Evolutionary conservation across 2,113 vertebrate species (phyloP).

Genomic region (Choloepus hoffmanni): DNA sequence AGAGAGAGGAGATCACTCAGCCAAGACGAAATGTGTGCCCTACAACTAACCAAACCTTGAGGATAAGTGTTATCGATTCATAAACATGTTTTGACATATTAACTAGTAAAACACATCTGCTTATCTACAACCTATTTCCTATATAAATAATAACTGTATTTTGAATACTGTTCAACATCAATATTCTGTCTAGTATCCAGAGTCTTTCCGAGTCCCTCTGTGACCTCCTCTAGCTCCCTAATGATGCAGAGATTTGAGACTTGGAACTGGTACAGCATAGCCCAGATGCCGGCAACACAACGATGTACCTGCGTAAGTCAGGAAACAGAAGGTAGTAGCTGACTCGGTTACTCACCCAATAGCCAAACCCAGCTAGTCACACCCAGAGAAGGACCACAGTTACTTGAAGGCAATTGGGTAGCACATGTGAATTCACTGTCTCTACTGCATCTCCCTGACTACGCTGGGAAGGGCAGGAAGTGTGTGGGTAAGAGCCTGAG

Average conservation of each 20-base stretch:
- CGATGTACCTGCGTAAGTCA: background rate
- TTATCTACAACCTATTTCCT: background rate
- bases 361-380: background rate
- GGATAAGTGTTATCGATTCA: background rate
- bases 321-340: background rate
- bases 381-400: background rate
- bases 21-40: background rate
- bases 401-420: background rate
- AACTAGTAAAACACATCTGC: background rate
- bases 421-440: background rate
- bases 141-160: background rate
- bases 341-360: background rate
- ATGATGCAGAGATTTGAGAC: background rate
- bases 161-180: background rate
- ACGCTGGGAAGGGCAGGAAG: background rate
- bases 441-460: background rate
- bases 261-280: background rate
- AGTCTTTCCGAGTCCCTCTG: background rate
- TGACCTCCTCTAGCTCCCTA: background rate
- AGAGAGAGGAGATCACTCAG: background rate
- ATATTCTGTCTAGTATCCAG: background rate
- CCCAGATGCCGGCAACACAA: background rate
- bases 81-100: background rate
- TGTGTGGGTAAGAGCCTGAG: background rate
- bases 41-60: background rate